Conservation (phyloP, 92 coral and sea anemone genomes). For the Actinostola sp. region DNA sequence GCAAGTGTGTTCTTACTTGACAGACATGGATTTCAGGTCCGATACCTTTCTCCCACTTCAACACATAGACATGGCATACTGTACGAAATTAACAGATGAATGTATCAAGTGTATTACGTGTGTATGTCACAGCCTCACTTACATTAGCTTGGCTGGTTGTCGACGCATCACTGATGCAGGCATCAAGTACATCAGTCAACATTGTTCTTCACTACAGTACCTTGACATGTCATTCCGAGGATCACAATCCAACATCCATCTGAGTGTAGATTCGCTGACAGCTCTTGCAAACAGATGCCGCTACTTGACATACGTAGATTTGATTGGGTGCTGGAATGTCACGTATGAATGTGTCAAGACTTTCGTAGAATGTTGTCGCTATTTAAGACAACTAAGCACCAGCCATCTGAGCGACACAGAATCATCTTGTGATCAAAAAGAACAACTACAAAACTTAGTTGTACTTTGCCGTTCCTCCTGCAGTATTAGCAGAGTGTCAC, state of each 20-base stretch:
- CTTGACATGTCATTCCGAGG: slow-evolving; percentile 79
- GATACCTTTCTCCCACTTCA: slow-evolving; percentile 30
- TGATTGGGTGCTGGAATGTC: slow-evolving; percentile 75
- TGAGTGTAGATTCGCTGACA: slow-evolving; percentile 62
- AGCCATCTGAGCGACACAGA: slow-evolving; percentile 50
- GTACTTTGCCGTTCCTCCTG: slow-evolving; percentile 49
- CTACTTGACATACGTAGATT: slow-evolving; percentile 62
- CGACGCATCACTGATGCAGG: slow-evolving; percentile 78
- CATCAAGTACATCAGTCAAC: slow-evolving; percentile 45
- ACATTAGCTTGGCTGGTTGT: slow-evolving; percentile 78
- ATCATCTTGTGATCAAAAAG: slow-evolving; percentile 18
- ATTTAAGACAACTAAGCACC: slow-evolving; percentile 60
- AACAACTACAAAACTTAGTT: slow-evolving; percentile 31
- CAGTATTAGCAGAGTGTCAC: slow-evolving; percentile 45
- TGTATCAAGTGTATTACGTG: slow-evolving; percentile 57
- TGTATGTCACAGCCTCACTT: slow-evolving; percentile 52
- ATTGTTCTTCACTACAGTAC: slow-evolving; percentile 59
- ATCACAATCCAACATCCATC: slow-evolving; percentile 67
- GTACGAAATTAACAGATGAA: slow-evolving; percentile 74
- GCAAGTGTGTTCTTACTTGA: slow-evolving; percentile 80
- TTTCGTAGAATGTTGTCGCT: slow-evolving; percentile 49
- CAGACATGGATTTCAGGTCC: slow-evolving; percentile 61
- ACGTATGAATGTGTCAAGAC: slow-evolving; percentile 44
- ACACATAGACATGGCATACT: slow-evolving; percentile 70
- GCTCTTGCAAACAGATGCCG: slow-evolving; percentile 61